Conservation (phyloP, 35 echinoderm and acorn worm genomes). For the Ptychodera flava region DNA sequence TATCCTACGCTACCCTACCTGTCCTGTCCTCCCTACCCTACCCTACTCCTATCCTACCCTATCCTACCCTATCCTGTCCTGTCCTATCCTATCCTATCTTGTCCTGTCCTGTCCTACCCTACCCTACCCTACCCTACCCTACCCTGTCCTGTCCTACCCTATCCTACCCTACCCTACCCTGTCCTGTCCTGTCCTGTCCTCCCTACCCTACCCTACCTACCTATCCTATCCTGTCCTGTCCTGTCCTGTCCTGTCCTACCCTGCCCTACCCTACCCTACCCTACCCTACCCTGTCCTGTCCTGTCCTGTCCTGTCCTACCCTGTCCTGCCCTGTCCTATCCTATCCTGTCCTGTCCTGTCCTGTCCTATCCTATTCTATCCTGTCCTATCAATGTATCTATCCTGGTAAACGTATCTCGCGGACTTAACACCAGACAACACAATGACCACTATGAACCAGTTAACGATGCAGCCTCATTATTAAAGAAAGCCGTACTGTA, state of each 20-base stretch:
- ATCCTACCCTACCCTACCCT: constrained; percentile 15
- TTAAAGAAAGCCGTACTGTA: too few relatives aligned
- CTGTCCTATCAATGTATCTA: constrained; percentile 15
- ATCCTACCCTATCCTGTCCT: constrained; percentile 12
- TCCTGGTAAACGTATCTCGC: too few relatives aligned
- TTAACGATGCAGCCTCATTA: too few relatives aligned
- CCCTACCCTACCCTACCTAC: background rate
- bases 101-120: constrained; percentile 8
- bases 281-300: constrained; percentile 7
- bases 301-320: constrained; percentile 12
- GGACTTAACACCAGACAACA: too few relatives aligned
- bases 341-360: background rate
- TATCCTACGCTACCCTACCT: constrained; percentile 8
- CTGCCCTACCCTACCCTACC: background rate
- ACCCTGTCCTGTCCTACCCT: constrained; percentile 7
- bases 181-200: constrained; percentile 14
- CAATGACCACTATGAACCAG: too few relatives aligned
- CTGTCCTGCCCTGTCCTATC: constrained; percentile 5
- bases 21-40: background rate
- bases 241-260: constrained; percentile 9
- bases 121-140: background rate
- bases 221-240: constrained; percentile 23
- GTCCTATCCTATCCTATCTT: constrained; percentile 5
- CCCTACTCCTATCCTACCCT: constrained; percentile 10
- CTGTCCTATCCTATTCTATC: constrained; percentile 12